Evolutionary conservation across 1,140 invertebrate genomes (phyloP).

Genomic region (Plutomurus gul): DNA sequence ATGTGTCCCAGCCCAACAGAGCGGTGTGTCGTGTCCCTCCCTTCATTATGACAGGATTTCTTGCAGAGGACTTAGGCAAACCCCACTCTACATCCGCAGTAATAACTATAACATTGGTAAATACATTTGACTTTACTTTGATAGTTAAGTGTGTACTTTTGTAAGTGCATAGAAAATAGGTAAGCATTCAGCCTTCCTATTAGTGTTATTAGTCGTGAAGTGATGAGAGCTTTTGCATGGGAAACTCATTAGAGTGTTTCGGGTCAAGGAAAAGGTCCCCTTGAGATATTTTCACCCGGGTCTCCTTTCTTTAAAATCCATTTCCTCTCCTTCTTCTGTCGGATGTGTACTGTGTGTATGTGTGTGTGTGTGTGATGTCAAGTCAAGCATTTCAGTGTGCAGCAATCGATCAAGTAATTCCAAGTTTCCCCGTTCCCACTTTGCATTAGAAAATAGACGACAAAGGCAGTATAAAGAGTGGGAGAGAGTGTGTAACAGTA

Average conservation of each 20-base stretch:
- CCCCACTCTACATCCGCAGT: too few relatives aligned
- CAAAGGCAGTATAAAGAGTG: background rate
- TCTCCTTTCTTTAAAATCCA: background rate
- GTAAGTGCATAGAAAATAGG: background rate
- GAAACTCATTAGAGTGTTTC: constrained; percentile 22
- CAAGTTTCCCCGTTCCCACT: background rate
- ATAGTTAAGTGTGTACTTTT: background rate
- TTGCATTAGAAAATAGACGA: background rate
- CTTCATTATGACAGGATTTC: too few relatives aligned
- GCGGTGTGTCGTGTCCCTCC: too few relatives aligned
- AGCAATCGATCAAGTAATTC: too few relatives aligned
- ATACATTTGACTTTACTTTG: background rate
- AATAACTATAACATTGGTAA: background rate
- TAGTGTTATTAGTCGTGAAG: constrained; percentile 5
- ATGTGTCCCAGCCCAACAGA: too few relatives aligned
- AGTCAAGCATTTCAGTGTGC: too few relatives aligned
- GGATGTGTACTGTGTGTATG: background rate
- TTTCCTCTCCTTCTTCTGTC: background rate
- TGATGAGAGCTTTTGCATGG: constrained; percentile 19
- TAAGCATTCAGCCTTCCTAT: background rate
- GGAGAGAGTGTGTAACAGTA: background rate
- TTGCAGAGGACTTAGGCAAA: too few relatives aligned
- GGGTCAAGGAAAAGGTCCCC: constrained; percentile 35
- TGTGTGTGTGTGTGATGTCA: too few relatives aligned
- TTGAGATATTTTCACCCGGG: background rate